Conservation (phyloP, 2,888 invertebrate genomes). For the Limnephilus rhombicus region DNA sequence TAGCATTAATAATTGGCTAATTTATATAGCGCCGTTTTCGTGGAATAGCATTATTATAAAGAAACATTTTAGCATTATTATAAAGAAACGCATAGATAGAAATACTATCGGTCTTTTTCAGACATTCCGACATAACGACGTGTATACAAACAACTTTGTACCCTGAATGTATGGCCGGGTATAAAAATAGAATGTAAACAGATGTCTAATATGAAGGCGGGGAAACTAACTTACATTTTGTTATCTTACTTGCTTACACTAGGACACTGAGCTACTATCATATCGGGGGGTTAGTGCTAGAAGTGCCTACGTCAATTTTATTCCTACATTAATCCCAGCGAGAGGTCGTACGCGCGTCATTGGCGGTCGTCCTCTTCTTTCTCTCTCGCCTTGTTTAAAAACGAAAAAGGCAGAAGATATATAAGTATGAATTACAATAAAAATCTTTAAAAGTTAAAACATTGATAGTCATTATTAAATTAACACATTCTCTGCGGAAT, state of each 20-base stretch:
- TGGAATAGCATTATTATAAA: too few species aligned
- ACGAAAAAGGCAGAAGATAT: too few species aligned
- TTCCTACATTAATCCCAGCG: too few species aligned
- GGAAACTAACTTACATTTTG: background rate
- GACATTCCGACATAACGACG: background rate
- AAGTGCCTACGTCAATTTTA: too few species aligned
- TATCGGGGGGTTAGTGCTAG: background rate
- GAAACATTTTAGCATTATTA: too few species aligned
- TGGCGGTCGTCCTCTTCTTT: too few species aligned
- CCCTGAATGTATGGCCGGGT: background rate
- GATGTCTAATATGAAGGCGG: background rate
- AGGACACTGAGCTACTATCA: background rate
- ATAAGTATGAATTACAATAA: too few species aligned
- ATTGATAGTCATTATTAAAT: background rate
- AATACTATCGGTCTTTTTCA: background rate
- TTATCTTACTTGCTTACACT: background rate
- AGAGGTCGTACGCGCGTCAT: too few species aligned
- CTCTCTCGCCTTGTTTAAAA: too few species aligned
- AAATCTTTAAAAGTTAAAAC: background rate
- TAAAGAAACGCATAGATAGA: too few species aligned
- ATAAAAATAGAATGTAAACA: slow-evolving; percentile 35
- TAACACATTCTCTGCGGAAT: background rate
- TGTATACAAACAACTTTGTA: background rate
- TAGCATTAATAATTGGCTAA: too few species aligned
- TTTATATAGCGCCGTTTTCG: too few species aligned